Conservation (phyloP, 64 coral and sea anemone species). For the Montipora capricornis region DNA sequence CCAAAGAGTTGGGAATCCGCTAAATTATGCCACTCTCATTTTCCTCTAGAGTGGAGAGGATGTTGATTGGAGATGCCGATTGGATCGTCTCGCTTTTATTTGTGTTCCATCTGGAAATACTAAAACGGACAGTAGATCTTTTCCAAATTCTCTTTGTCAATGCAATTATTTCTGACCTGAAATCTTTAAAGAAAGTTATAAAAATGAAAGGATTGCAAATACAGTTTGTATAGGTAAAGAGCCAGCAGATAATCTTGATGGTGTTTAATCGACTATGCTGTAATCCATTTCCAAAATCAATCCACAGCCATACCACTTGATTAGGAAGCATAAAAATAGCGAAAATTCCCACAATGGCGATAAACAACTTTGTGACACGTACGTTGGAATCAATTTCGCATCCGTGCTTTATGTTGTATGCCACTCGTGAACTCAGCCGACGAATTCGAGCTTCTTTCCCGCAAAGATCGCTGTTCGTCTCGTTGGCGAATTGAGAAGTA, state of each 20-base stretch:
- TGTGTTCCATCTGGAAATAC: not conserved
- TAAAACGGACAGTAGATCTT: not conserved
- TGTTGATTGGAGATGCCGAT: not conserved
- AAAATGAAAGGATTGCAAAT: slow-evolving; percentile 73
- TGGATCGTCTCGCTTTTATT: not conserved
- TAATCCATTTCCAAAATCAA: slow-evolving; percentile 69
- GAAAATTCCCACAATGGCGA: slow-evolving; percentile 70
- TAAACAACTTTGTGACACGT: slow-evolving; percentile 71
- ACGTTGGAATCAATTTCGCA: slow-evolving; percentile 58
- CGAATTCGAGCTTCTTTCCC: not conserved
- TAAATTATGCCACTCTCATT: not conserved
- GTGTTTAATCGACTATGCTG: slow-evolving; percentile 13
- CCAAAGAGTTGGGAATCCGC: too few species aligned
- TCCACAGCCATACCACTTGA: slow-evolving; percentile 77
- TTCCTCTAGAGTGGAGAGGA: not conserved
- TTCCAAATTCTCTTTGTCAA: slow-evolving; percentile 6
- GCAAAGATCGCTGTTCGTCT: not conserved
- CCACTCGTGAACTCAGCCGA: slow-evolving; percentile 4
- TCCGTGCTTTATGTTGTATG: not conserved
- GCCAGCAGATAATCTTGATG: slow-evolving; percentile 72
- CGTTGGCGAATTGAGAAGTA: not conserved
- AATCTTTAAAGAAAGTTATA: slow-evolving; percentile 64
- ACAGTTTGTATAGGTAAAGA: slow-evolving; percentile 79
- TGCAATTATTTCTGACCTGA: slow-evolving; percentile 19
- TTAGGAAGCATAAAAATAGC: slow-evolving; percentile 83